Conservation (phyloP, 2,113 vertebrate genomes). For the Halcyon malimbica region DNA sequence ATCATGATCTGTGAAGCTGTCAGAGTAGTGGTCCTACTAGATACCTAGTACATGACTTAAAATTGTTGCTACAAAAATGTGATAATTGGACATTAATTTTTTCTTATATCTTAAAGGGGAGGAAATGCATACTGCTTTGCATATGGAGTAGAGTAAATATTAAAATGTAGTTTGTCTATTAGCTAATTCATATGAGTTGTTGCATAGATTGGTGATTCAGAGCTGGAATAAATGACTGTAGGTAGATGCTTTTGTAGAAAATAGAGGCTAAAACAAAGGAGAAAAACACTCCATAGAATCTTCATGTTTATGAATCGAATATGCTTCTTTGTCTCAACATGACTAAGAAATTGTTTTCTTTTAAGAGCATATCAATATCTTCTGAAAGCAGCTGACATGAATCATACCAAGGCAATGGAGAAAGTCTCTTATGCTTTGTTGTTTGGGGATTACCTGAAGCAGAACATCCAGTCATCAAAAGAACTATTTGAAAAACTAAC, state of each 20-base stretch:
- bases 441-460: constrained; percentile 92
- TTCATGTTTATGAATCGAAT: background rate
- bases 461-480: constrained; percentile 87
- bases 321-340: background rate
- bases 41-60: background rate
- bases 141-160: background rate
- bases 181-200: background rate
- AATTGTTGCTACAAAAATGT: background rate
- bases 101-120: background rate
- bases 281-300: background rate
- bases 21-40: background rate
- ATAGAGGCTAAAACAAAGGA: background rate
- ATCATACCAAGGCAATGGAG: constrained; percentile 93
- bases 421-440: constrained; percentile 93
- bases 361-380: constrained; percentile 90
- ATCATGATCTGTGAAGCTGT: accelerated
- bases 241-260: background rate
- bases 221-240: background rate
- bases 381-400: constrained; percentile 87
- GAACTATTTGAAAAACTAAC: constrained; percentile 93
- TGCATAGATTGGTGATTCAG: background rate
- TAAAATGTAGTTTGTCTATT: background rate
- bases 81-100: background rate
- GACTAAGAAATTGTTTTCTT: constrained; percentile 39
- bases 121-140: background rate